These are phyloP conservation scores for Tichodroma muraria DNA, from an alignment of 2,113 vertebrate species.

Conservation along the genomic window DNA sequence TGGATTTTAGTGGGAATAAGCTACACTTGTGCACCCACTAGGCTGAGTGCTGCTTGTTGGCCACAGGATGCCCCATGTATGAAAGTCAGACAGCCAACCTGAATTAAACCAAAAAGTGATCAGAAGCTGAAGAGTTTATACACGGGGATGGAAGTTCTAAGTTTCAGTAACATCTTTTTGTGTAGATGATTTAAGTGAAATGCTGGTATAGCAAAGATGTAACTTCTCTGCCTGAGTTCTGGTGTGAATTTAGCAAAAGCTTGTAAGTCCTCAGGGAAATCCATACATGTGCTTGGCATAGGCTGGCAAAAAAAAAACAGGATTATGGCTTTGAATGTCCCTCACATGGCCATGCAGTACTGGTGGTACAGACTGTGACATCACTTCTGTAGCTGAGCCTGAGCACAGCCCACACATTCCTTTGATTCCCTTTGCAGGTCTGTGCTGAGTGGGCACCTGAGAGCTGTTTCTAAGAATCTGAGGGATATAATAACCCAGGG, in stretches of 20 bases:
- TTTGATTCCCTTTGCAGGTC: neutral
- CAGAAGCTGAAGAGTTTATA: neutral
- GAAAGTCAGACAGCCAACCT: neutral
- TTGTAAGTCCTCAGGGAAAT: neutral
- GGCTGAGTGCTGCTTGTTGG: neutral
- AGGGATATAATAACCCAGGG: neutral
- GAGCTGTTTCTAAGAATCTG: neutral
- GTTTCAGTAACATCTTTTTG: neutral
- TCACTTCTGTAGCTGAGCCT: neutral
- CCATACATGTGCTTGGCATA: neutral
- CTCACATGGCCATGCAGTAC: neutral
- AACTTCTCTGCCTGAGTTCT: neutral
- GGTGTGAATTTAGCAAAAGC: neutral
- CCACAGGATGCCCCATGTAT: neutral
- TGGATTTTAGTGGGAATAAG: neutral
- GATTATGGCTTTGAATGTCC: neutral
- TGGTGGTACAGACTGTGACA: neutral
- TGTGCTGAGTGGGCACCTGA: neutral
- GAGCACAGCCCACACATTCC: neutral
- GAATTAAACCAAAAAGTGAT: neutral
- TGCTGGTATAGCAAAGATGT: neutral
- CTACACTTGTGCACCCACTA: fast-evolving
- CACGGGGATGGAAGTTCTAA: neutral
- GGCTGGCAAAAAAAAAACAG: neutral
- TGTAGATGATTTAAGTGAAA: neutral